Base-by-base conservation (phyloP, 2,113 vertebrate genomes). In the Erinaceus europaeus region DNA sequence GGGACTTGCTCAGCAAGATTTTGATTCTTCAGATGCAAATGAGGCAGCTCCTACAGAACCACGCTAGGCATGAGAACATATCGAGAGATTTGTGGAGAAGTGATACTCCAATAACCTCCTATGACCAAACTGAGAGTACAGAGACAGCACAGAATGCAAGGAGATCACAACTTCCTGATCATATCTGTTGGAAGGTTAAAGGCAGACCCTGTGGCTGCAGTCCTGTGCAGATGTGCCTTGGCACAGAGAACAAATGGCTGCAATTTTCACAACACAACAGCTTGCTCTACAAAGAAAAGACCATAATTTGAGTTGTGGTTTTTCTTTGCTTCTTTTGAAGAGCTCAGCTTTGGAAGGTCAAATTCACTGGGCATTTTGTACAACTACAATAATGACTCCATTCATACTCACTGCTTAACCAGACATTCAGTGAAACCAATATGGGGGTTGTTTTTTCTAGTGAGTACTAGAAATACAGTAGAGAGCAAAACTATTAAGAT, bases 1-100 rank as follows among this genome's bases (percentile, higher is more conserved):
- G 76, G 44, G 68, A 75, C 90, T 90, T 88, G 65, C 74, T 96
- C 89, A 94, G 90, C 74, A 93, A 79, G 74, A 90, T 88, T 73
- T 57, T 53, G 82, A 89, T 82, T 53, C 40, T 86, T 75, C 59
- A 34, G 65, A 91, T 87, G 88, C 72, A 94, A 79, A 89, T 81
- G 71, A 87, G 89, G n/a, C 42, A 32, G 42, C 36, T 32, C 77
- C 78, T 61, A 34, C 17, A 79, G 73, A 59, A 78, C 68, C 5
- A n/a, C 42, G 32, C 23, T 72, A 75, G 55, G 69, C 17, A 1
- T 32, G 42, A 34, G 57, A 72, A 25, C n/a, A 23, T 12, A 71
- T 3, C 42, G 86, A 90, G 40, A 67, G 75, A 57, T 87, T 48
- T 17, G 38, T 62, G 40, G 38, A 44, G 50, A 76, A 88, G 86